These are phyloP conservation scores for Epirrita christyi DNA, from an alignment of 2,888 invertebrate species.

Conservation along the genomic window DNA sequence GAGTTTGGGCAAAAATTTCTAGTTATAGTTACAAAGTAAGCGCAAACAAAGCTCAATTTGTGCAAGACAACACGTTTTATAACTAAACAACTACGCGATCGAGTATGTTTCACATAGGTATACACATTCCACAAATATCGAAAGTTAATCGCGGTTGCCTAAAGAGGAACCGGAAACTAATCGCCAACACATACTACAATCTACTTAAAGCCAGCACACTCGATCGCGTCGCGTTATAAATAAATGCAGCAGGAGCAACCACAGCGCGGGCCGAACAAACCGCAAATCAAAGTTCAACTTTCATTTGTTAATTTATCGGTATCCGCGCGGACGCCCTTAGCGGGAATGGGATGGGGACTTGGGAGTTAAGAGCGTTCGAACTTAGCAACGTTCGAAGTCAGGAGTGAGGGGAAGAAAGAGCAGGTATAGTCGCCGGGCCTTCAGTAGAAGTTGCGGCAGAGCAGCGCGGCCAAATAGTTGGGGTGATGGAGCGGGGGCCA, in stretches of 20 bases:
- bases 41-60: conserved; percentile 41
- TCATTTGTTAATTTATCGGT: conserved; percentile 32
- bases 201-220: conserved; percentile 10
- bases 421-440: conserved; percentile 18
- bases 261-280: conserved; percentile 34
- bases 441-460: conserved; percentile 79
- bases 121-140: conserved; percentile 29
- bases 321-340: conserved; percentile 26
- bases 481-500: conserved; percentile 67
- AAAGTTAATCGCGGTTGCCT: conserved; percentile 48
- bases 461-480: conserved; percentile 77
- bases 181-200: conserved; percentile 27
- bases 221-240: conserved; percentile 34
- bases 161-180: conserved; percentile 50
- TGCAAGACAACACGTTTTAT: conserved; percentile 27
- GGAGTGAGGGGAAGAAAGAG: conserved; percentile 37
- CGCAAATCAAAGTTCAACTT: conserved; percentile 50
- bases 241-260: conserved; percentile 2
- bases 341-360: conserved; percentile 26
- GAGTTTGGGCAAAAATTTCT: no score
- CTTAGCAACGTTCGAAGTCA: conserved; percentile 1
- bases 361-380: neutral
- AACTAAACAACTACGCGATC: conserved; percentile 35
- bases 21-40: conserved; percentile 31
- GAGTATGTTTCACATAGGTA: conserved; percentile 32